These are phyloP conservation scores for Andrena cerasifolii DNA, from an alignment of 1,140 invertebrate genomes.

Conservation along the genomic window DNA sequence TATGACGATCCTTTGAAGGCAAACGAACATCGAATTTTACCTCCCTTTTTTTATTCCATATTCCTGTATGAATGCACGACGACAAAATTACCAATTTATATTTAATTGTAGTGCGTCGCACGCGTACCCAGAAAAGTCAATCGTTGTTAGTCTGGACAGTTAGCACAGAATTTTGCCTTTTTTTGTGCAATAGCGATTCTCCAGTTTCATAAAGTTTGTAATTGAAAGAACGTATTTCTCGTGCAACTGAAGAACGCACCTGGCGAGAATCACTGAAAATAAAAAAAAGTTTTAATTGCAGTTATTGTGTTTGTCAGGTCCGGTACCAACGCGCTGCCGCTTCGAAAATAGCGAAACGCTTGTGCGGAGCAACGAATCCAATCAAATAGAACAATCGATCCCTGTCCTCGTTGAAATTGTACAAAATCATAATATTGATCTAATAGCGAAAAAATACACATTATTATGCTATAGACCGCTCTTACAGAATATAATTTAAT, in stretches of 20 bases:
- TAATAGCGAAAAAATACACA: too few species aligned
- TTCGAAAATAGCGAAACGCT: not conserved
- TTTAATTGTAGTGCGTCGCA: not conserved
- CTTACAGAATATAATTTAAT: too few species aligned
- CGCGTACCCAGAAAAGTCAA: not conserved
- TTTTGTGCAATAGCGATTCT: not conserved
- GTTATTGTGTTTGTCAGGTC: not conserved
- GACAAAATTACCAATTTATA: too few species aligned
- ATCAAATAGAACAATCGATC: too few species aligned
- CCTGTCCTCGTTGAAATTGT: not conserved
- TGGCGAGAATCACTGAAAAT: not conserved
- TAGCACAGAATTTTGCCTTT: not conserved
- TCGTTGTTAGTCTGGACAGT: not conserved
- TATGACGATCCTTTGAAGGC: not conserved
- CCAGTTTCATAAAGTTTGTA: not conserved
- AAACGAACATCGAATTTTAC: too few species aligned
- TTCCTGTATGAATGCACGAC: too few species aligned
- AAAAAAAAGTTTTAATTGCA: constrained; percentile 17
- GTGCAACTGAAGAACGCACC: not conserved
- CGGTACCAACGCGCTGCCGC: not conserved
- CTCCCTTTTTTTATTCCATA: too few species aligned
- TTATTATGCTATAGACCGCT: too few species aligned
- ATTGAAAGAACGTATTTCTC: too few species aligned
- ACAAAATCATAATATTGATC: too few species aligned
- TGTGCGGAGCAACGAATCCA: not conserved